Evolutionary conservation across 2,797 vertebrate species (phyloP).

Genomic region (Parotocinclus haroldoi): DNA sequence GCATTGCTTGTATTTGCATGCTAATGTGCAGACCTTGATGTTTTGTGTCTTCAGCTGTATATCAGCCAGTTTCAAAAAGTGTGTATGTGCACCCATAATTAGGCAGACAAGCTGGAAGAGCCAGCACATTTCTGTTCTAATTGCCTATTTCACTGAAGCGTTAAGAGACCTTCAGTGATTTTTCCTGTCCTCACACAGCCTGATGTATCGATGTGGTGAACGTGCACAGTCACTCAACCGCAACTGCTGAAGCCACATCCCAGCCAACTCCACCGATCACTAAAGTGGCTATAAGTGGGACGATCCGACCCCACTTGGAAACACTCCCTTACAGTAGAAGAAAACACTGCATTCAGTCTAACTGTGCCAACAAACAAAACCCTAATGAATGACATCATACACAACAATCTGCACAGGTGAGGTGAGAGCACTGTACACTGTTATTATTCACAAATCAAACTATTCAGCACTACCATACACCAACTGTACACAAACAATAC

Average conservation of each 20-base stretch:
- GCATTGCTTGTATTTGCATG: no score
- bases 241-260: slow-evolving; percentile 6
- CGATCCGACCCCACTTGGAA: slow-evolving; percentile 12
- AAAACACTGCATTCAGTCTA: no score
- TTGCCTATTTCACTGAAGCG: slow-evolving; percentile 37
- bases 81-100: slow-evolving; percentile 17
- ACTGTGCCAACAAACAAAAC: no score
- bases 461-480: no score
- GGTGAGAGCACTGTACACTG: no score
- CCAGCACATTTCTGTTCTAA: slow-evolving; percentile 43
- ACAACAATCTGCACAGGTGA: no score
- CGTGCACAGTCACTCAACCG: slow-evolving; percentile 15
- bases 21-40: no score
- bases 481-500: no score
- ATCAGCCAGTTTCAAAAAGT: no score
- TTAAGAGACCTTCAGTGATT: slow-evolving; percentile 30
- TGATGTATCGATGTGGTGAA: slow-evolving; percentile 14
- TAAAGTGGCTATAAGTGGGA: slow-evolving; percentile 17
- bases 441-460: no score
- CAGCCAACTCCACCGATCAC: not conserved
- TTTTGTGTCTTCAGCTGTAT: no score
- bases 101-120: slow-evolving; percentile 34
- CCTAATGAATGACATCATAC: no score
- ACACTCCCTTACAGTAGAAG: slow-evolving; percentile 20
- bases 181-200: slow-evolving; percentile 1